Evolutionary conservation across 2,797 vertebrate genomes (phyloP).

Genomic region (Lepidocolaptes lacrymiger): DNA sequence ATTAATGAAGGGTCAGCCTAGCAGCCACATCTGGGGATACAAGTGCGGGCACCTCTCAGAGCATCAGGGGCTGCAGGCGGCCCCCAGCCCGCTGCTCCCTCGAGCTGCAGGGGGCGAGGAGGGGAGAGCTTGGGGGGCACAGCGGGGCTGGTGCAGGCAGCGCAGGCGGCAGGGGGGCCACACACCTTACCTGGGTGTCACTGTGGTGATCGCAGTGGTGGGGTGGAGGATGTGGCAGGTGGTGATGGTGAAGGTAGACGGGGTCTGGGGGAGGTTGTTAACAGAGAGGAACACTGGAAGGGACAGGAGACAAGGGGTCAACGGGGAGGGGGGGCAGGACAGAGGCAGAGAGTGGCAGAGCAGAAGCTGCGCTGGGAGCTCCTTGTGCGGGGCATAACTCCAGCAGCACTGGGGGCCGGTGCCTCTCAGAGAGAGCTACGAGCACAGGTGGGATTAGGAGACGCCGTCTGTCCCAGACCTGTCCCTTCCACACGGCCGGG

Average conservation of each 20-base stretch:
- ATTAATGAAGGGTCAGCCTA: not conserved
- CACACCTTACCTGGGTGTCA: conserved; percentile 83
- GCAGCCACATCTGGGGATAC: not conserved
- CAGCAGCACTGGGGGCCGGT: not conserved
- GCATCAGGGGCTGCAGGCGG: not conserved
- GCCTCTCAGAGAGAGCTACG: not conserved
- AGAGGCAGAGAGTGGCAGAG: not conserved
- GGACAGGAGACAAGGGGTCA: conserved; percentile 75
- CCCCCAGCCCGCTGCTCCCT: conserved; percentile 23
- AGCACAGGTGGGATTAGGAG: not conserved
- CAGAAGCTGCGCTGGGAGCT: not conserved
- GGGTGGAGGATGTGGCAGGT: conserved; percentile 84
- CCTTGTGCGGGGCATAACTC: fast-evolving
- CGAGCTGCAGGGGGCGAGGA: not conserved
- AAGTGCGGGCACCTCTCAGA: conserved; percentile 58
- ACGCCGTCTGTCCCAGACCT: fast-evolving
- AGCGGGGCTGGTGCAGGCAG: not conserved
- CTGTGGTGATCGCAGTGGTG: conserved; percentile 76
- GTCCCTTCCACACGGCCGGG: fast-evolving
- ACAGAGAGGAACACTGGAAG: conserved; percentile 75
- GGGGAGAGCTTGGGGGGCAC: not conserved
- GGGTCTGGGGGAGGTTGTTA: conserved; percentile 84
- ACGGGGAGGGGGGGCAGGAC: not conserved
- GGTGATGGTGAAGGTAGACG: conserved; percentile 85
- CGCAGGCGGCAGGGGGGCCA: not conserved